phyloP scores from a whole-genome alignment of 1,140 invertebrate genomes.

The Coboldia fuscipes region DNA sequence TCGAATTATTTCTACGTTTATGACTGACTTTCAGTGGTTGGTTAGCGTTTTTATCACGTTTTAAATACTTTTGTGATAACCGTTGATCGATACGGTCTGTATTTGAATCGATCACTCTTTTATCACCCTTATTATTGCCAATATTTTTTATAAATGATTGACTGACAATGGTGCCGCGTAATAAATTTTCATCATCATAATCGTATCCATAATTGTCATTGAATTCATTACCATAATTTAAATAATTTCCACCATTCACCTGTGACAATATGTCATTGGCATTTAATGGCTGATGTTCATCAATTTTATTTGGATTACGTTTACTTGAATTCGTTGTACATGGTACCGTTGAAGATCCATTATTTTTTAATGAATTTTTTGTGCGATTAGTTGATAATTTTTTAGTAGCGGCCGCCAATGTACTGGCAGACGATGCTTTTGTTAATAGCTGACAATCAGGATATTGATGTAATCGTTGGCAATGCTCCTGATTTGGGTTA shows the following conservation, averaged over 20 bases:
- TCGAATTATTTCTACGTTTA: too few relatives aligned
- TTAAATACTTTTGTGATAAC: too few relatives aligned
- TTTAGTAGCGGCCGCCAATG: background rate
- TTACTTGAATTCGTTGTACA: background rate
- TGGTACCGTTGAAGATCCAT: too few relatives aligned
- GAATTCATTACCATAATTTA: background rate
- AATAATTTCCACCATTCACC: background rate
- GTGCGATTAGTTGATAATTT: too few relatives aligned
- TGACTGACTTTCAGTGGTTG: too few relatives aligned
- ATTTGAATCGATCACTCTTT: too few relatives aligned
- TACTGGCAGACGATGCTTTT: background rate
- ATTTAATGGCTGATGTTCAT: background rate
- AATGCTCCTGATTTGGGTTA: conserved; percentile 3
- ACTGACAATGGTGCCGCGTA: conserved; percentile 17
- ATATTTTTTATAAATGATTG: conserved; percentile 15
- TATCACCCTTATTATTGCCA: too few relatives aligned
- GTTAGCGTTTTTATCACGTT: too few relatives aligned
- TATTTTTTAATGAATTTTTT: too few relatives aligned
- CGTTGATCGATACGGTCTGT: too few relatives aligned
- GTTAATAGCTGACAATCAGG: background rate
- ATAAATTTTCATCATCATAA: conserved; percentile 10
- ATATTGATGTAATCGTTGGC: background rate
- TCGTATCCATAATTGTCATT: background rate
- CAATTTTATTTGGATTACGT: background rate
- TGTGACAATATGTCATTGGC: background rate